Evolutionary conservation across 2,113 vertebrate species (phyloP).

Genomic region (Ophthalmolycus amberensis): DNA sequence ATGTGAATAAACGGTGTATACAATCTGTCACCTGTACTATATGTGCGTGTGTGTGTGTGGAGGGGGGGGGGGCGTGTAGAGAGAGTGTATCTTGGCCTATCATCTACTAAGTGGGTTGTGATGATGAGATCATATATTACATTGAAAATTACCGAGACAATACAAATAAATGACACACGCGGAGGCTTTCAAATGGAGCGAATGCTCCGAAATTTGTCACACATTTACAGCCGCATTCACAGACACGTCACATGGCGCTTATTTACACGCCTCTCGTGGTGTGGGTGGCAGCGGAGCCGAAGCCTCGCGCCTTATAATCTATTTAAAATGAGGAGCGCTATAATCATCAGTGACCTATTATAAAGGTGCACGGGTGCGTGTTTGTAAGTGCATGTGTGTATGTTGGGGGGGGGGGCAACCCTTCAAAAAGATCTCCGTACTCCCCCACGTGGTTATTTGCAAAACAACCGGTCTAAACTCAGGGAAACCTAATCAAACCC

Average conservation of each 20-base stretch:
- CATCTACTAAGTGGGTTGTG: conserved; percentile 69
- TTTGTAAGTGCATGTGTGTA: conserved; percentile 31
- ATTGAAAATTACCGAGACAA: conserved; percentile 73
- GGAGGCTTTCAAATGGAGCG: conserved; percentile 64
- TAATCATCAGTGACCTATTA: conserved; percentile 79
- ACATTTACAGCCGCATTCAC: conserved; percentile 46
- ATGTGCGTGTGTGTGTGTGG: neutral
- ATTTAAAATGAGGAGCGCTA: conserved; percentile 70
- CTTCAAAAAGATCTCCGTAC: conserved; percentile 81
- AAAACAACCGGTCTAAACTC: conserved; percentile 84
- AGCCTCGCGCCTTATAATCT: conserved; percentile 69
- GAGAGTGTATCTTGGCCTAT: conserved; percentile 43
- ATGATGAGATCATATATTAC: conserved; percentile 75
- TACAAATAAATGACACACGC: conserved; percentile 71
- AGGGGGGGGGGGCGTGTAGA: neutral
- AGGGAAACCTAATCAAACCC: conserved; percentile 75
- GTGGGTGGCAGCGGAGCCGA: conserved; percentile 60
- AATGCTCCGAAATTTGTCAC: conserved; percentile 62
- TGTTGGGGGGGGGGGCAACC: neutral
- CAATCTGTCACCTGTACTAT: conserved; percentile 50
- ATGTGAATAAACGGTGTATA: conserved; percentile 27
- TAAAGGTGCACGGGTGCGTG: conserved; percentile 68
- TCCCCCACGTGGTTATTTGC: conserved; percentile 89
- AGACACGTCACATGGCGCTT: conserved; percentile 42
- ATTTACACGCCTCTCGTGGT: conserved; percentile 53